These are phyloP conservation scores for Sebastes taczanowskii DNA, from an alignment of 2,797 vertebrate genomes.

Conservation along the genomic window DNA sequence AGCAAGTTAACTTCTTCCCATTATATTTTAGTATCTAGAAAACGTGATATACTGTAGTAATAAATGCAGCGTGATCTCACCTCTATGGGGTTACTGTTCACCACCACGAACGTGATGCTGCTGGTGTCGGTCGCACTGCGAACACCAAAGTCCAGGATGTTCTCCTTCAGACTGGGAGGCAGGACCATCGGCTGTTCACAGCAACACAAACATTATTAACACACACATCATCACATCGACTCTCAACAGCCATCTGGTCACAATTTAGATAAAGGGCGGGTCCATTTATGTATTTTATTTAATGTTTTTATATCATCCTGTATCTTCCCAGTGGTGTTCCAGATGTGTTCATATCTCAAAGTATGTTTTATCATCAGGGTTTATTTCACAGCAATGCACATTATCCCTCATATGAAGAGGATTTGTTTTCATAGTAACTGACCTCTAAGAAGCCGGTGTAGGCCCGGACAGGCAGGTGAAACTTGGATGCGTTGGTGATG, in stretches of 20 bases:
- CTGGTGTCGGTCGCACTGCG: constrained; percentile 93
- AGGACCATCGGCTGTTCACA: constrained; percentile 89
- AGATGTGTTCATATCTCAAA: too few relatives aligned
- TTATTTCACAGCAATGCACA: too few relatives aligned
- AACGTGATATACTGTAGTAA: not conserved
- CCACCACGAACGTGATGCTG: constrained; percentile 91
- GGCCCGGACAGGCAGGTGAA: constrained; percentile 94
- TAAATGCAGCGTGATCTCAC: constrained; percentile 73
- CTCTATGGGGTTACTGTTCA: constrained; percentile 99
- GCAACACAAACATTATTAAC: too few relatives aligned
- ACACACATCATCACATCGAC: too few relatives aligned
- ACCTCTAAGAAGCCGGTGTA: constrained; percentile 98
- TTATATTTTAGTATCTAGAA: not conserved
- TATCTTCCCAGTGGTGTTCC: too few relatives aligned
- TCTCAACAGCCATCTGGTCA: too few relatives aligned
- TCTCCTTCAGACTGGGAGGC: constrained; percentile 89
- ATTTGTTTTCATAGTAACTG: too few relatives aligned
- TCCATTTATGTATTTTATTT: too few relatives aligned
- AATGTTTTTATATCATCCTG: too few relatives aligned
- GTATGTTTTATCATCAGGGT: too few relatives aligned
- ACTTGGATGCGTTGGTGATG: constrained; percentile 97
- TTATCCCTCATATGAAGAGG: too few relatives aligned
- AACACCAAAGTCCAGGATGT: constrained; percentile 93
- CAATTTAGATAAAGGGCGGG: too few relatives aligned
- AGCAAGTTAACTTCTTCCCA: not conserved